A percentile compares a stretch with the other conserved stretches of the same genome.
phyloP scores from a whole-genome alignment of 2,113 vertebrate species.

The Nannospalax galili region DNA sequence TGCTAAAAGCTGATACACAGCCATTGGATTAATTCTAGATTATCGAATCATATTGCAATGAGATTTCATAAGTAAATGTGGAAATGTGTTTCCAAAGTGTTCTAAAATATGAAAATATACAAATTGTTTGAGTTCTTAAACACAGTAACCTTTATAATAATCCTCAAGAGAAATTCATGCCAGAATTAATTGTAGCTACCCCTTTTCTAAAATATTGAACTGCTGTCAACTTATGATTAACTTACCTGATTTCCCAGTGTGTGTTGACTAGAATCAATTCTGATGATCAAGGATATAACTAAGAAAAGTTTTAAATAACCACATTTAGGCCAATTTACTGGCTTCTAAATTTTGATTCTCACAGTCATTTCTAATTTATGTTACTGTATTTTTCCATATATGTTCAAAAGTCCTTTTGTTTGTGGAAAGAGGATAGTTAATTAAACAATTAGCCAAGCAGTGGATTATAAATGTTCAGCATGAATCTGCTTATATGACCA shows the following conservation, averaged over 20 bases:
- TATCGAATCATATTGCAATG: neutral
- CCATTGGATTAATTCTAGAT: neutral
- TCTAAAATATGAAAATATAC: neutral
- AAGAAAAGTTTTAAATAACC: neutral
- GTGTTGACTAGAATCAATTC: neutral
- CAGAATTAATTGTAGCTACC: neutral
- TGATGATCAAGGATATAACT: neutral
- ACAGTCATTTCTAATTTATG: slow-evolving; percentile 4
- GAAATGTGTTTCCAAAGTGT: neutral
- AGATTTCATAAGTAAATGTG: neutral
- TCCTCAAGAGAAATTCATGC: neutral
- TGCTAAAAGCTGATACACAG: neutral
- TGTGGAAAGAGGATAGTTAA: neutral
- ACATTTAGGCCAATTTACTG: neutral
- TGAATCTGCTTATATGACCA: neutral
- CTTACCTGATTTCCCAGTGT: neutral
- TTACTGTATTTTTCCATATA: neutral
- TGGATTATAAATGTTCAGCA: neutral
- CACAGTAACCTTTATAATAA: neutral
- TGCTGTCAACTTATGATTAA: slow-evolving; percentile 2
- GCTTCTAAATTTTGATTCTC: neutral
- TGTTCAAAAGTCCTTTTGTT: neutral
- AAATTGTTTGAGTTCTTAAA: neutral
- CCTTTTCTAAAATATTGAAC: slow-evolving; percentile 14
- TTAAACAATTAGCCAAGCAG: neutral